A percentile compares a stretch with the other conserved stretches of the same genome.
Evolutionary conservation across 2,797 vertebrate genomes (phyloP).

Genomic region (Sebastes aleutianus): DNA sequence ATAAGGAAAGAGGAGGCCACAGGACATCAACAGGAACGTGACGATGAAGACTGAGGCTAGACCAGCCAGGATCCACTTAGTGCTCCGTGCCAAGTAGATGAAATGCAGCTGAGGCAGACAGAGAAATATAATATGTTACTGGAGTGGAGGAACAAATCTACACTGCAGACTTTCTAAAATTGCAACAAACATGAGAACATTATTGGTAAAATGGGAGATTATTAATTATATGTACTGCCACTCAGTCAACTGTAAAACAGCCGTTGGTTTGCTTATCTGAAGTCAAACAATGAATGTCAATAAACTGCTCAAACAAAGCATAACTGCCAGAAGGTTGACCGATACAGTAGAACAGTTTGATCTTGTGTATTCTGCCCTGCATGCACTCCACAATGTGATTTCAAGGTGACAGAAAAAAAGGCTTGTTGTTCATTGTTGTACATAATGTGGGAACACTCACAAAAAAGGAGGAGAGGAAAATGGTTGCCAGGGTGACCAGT

Average conservation of each 20-base stretch:
- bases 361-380: not conserved
- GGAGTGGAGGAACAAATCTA: not conserved
- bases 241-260: not conserved
- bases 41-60: conserved; percentile 83
- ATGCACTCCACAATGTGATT: not conserved
- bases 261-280: not conserved
- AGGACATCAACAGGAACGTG: conserved; percentile 88
- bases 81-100: conserved; percentile 90
- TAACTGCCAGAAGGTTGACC: not conserved
- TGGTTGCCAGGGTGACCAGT: conserved; percentile 85
- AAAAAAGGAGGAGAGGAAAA: conserved; percentile 93
- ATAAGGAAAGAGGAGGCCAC: conserved; percentile 93
- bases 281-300: not conserved
- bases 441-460: conserved; percentile 81
- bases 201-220: not conserved
- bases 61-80: conserved; percentile 84
- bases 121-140: not conserved
- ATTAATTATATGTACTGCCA: not conserved
- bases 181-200: not conserved
- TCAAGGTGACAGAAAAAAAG: not conserved
- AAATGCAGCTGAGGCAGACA: conserved; percentile 88
- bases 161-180: not conserved
- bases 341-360: not conserved
- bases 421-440: not conserved
- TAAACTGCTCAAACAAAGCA: not conserved